Evolutionary conservation across 2,888 invertebrate species (phyloP), one percentile per base, ranked within the genome.

Genomic region (Adineta ricciae): DNA sequence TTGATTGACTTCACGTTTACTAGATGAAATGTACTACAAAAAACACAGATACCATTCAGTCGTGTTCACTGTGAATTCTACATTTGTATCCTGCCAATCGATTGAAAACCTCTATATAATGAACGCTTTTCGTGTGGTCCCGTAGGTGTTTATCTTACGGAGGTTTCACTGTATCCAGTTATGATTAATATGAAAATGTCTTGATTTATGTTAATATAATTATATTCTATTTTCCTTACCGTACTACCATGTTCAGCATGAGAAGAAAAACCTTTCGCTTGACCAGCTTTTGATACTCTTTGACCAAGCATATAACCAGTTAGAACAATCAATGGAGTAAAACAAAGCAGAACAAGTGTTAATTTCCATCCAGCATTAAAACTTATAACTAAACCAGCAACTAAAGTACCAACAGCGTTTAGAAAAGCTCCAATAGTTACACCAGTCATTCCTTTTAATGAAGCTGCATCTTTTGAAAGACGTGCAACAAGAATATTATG

Each of bases 341-440:
- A 88, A 0, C 92, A 90, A 88, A 92, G 89, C 88, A 92, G 91
- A 9, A 92, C 92, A 11, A 93, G 88, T 0, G 92, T 92, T 87
- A 93, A 89, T 87, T 92, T 91, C 92, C 92, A 93, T 86, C 91
- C 90, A 84, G 90, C 90, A 85, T 90, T 87, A 88, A 92, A 91
- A 0, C 92, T 92, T 54, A 94, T 92, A 2, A 93, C 91, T 32
- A 95, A 89, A 0, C 93, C 93, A 27, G 93, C 93, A 14, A 94
- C 86, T 88, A 94, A 94, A 0, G 93, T 92, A 0, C 93, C 91
- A 87, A 94, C 92, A 89, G 93, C 94, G 89, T 93, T 94, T 9
- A 94, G 7, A 41, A 78, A n/a, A 9, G 4, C 41, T 11, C 4
- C n/a, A 21, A 78, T 1, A 8, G 14, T 36, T 24, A 11, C 24